Base-by-base conservation (phyloP, 2,888 invertebrate genomes). In the Sminthurides aquaticus region DNA sequence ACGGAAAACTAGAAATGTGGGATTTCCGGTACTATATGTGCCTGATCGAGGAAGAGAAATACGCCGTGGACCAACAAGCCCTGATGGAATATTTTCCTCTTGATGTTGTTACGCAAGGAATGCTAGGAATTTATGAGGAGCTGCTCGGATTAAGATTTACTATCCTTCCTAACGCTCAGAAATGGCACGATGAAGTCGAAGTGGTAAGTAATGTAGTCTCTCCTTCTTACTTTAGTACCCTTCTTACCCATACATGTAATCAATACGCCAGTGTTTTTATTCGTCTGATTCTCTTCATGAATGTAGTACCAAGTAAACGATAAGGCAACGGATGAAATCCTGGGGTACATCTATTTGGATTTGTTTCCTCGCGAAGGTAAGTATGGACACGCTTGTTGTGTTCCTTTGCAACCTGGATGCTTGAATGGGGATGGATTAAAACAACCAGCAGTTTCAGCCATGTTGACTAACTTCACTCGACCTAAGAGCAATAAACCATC, bases 401-500 rank as follows among this genome's bases (percentile, higher is more conserved):
- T 80, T 72, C 77, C 77, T 2, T 71, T 81, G 11, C 80, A 81
- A 77, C 72, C 72, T 5, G 70, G 73, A 0, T 75, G 75, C 66
- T 43, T 70, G 2, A 64, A 65, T 49, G 60, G 56, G 29, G 57
- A 69, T 63, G 73, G 71, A n/a, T 55, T 60, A 5, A 63, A 64
- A 48, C 78, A 79, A 73, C 75, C 79, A 15, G 71, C 80, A 57
- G 79, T 81, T 49, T 78, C 78, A 60, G 81, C 80, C 43, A 81
- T 82, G 81, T 78, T 82, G 29, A 79, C 80, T 43, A 82, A 82
- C 75, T 82, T 82, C 73, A 79, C 80, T 26, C 79, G 80, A 67
- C 79, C 81, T 22, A 80, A 78, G 25, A 75, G 70, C 22, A 79
- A 79, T 59, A 78, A 79, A 66, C 81, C 81, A 1, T 78, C 81